These are phyloP conservation scores for Nasonia vitripennis DNA, from an alignment of 1,140 invertebrate genomes.

Conservation along the genomic window DNA sequence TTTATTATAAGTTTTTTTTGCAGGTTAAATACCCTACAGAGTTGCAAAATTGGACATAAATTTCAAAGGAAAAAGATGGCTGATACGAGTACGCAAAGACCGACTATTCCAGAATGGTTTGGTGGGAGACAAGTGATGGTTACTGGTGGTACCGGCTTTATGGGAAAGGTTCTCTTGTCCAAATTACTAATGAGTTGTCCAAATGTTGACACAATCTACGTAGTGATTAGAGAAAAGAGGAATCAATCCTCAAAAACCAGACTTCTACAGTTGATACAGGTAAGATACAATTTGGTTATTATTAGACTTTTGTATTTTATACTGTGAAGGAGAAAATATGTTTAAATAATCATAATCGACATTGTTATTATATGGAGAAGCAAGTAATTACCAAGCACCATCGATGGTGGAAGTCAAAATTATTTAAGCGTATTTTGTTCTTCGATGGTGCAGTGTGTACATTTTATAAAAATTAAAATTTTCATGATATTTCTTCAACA, in stretches of 20 bases:
- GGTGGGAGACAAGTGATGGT: constrained; percentile 76
- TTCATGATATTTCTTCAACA: no score
- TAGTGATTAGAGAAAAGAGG: constrained; percentile 83
- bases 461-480: no score
- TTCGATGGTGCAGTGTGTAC: no score
- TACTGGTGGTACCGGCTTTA: constrained; percentile 82
- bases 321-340: no score
- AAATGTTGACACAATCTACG: constrained; percentile 79
- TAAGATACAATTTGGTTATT: constrained; percentile 51
- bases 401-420: no score
- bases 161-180: constrained; percentile 85
- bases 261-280: constrained; percentile 69
- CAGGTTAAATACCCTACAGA: not conserved
- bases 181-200: constrained; percentile 85
- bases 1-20: not conserved
- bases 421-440: no score
- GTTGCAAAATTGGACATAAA: not conserved
- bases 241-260: constrained; percentile 73
- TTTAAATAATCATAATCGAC: no score
- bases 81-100: not conserved
- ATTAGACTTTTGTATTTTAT: no score
- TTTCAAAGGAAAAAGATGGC: constrained; percentile 13
- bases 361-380: no score
- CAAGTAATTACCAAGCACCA: no score
- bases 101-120: constrained; percentile 77